Evolutionary conservation across 2,888 invertebrate genomes (phyloP), one percentile per base, ranked within the genome.

Genomic region (Zaprionus lineosus): DNA sequence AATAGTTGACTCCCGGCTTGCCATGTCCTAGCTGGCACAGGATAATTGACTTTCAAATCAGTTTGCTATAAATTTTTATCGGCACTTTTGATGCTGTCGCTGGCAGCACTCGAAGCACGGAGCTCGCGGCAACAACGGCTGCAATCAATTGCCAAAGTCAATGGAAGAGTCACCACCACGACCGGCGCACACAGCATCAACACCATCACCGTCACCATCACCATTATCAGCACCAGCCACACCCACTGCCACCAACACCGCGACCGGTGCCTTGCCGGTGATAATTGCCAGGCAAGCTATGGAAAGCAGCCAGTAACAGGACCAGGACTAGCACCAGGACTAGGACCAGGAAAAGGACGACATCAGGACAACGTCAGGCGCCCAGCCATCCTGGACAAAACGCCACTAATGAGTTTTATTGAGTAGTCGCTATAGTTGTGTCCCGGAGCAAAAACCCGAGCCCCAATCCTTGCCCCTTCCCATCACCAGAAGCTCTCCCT

Each of bases 21-120:
- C 50, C 14, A 16, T 36, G 2, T n/a, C 29, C 74, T 59, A 47
- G 59, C 48, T 48, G 70, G 60, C 82, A 74, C 76, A 78, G 78
- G 87, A 87, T 88, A 87, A 87, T 87, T 87, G 88, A 87, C 88
- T 88, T 87, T 88, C 87, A 87, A 87, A 87, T 87, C 87, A 87
- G 87, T 86, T 87, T 88, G 87, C 88, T 86, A 88, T 88, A 88
- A 88, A 88, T 84, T 88, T 88, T 88, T 88, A 87, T 87, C 87
- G 88, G 77, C 81, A 81, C 87, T 84, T 76, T 74, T 86, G 87
- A 79, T 82, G 82, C 84, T 81, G 88, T 81, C 78, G 69, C 67
- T 78, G 83, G 56, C 75, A 78, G 77, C 53, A 65, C 67, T 44
- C 48, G 48, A 52, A 37, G 50, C n/a, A 19, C 33, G 46, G 39